Conservation (phyloP, 1,140 invertebrate species). For the Psix sp. region DNA sequence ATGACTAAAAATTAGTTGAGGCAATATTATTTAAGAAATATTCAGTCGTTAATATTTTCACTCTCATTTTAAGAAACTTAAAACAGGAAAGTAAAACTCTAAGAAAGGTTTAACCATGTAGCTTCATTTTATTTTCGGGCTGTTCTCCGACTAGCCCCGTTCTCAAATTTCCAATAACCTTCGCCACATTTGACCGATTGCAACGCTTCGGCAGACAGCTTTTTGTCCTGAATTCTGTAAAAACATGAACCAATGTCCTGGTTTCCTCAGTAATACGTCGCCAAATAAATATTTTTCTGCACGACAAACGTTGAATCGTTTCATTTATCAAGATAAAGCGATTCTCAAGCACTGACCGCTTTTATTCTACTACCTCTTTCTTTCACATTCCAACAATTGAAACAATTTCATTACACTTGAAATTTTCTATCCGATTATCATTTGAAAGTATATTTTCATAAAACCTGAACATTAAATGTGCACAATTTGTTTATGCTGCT, state of each 20-base stretch:
- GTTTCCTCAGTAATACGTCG: conserved; percentile 6
- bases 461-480: too few species aligned
- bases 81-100: too few species aligned
- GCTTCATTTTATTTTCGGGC: too few species aligned
- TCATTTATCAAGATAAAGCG: conserved; percentile 48
- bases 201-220: conserved; percentile 32
- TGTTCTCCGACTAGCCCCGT: conserved; percentile 47
- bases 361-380: conserved; percentile 2
- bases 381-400: conserved; percentile 4
- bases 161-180: conserved; percentile 65
- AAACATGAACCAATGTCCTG: conserved; percentile 33
- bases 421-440: background rate
- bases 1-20: conserved; percentile 15
- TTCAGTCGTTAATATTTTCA: conserved; percentile 46
- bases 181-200: conserved; percentile 47
- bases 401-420: too few species aligned
- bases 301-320: conserved; percentile 29
- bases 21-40: conserved; percentile 46
- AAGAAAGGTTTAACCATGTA: too few species aligned
- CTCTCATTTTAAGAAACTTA: too few species aligned
- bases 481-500: too few species aligned
- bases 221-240: conserved; percentile 23
- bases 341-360: conserved; percentile 30
- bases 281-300: conserved; percentile 48
- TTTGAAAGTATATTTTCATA: background rate